Evolutionary conservation across 2,797 vertebrate species (phyloP).

Genomic region (Euthynnus affinis): DNA sequence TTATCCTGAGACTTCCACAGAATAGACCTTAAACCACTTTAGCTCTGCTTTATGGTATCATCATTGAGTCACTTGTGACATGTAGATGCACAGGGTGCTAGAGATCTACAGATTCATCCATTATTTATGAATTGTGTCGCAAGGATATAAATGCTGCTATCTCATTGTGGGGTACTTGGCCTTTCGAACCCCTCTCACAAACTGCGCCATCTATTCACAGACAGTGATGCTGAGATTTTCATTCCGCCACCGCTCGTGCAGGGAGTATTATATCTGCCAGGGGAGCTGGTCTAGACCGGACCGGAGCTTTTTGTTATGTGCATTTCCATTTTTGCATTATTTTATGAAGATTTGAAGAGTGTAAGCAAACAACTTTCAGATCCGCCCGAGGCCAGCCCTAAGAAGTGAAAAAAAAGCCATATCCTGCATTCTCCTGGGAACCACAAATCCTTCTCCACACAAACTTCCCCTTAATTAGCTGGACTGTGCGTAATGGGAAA

Average conservation of each 20-base stretch:
- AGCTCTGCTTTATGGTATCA: slow-evolving; percentile 82
- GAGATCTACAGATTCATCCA: slow-evolving; percentile 80
- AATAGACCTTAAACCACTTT: slow-evolving; percentile 83
- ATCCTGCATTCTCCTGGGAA: slow-evolving; percentile 65
- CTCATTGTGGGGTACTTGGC: slow-evolving; percentile 81
- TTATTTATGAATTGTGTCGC: slow-evolving; percentile 83
- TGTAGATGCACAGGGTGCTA: slow-evolving; percentile 79
- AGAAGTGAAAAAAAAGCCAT: slow-evolving; percentile 53
- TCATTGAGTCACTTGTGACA: slow-evolving; percentile 84
- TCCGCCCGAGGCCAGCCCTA: slow-evolving; percentile 46
- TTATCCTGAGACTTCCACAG: slow-evolving; percentile 83
- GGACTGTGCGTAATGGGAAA: slow-evolving; percentile 83
- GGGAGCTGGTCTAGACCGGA: slow-evolving; percentile 62
- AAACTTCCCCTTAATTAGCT: slow-evolving; percentile 93
- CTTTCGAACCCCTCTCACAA: slow-evolving; percentile 71
- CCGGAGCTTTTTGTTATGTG: slow-evolving; percentile 47
- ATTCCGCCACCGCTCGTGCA: slow-evolving; percentile 49
- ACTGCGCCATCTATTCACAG: slow-evolving; percentile 67
- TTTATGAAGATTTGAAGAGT: slow-evolving; percentile 65
- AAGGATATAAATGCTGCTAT: slow-evolving; percentile 79
- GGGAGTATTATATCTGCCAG: slow-evolving; percentile 54
- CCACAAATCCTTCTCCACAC: slow-evolving; percentile 76
- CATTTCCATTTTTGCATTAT: slow-evolving; percentile 61
- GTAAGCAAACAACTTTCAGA: slow-evolving; percentile 68
- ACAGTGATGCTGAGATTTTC: slow-evolving; percentile 71